Conservation (phyloP, 2,888 invertebrate genomes). For the Craniophora ligustri region DNA sequence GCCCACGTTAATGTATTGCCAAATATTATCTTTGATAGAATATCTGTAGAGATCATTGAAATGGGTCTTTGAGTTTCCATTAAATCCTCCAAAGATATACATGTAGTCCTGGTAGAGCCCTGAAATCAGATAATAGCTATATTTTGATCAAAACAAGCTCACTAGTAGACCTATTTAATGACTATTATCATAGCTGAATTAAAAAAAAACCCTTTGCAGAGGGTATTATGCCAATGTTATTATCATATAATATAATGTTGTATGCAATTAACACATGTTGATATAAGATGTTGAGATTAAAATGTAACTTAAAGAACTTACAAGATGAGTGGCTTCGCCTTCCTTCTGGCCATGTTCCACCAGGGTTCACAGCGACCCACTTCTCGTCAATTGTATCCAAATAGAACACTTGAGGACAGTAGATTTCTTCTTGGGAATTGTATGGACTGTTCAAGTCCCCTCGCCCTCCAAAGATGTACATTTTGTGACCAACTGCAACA, state of each 20-base stretch:
- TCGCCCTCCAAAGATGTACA: conserved; percentile 97
- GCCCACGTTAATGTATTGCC: conserved; percentile 89
- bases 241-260: too few relatives aligned
- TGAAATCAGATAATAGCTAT: conserved; percentile 82
- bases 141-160: background rate
- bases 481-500: conserved; percentile 92
- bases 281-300: too few relatives aligned
- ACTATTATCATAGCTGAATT: too few relatives aligned
- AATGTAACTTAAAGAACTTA: conserved; percentile 79
- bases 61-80: conserved; percentile 92
- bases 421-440: conserved; percentile 91
- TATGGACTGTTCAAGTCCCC: conserved; percentile 90
- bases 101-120: conserved; percentile 93
- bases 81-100: conserved; percentile 97
- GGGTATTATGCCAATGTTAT: too few relatives aligned
- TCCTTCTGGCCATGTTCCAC: conserved; percentile 92
- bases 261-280: too few relatives aligned
- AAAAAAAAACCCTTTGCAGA: too few relatives aligned
- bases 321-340: conserved; percentile 97
- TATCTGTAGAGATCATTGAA: conserved; percentile 95
- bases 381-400: conserved; percentile 91
- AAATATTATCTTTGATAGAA: conserved; percentile 88
- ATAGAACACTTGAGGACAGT: conserved; percentile 93
- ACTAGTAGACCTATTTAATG: too few relatives aligned
- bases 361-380: conserved; percentile 90